A percentile compares a stretch with the other conserved stretches of the same genome.
Conservation (phyloP, 2,888 invertebrate genomes). For the Metacarcinus magister region DNA sequence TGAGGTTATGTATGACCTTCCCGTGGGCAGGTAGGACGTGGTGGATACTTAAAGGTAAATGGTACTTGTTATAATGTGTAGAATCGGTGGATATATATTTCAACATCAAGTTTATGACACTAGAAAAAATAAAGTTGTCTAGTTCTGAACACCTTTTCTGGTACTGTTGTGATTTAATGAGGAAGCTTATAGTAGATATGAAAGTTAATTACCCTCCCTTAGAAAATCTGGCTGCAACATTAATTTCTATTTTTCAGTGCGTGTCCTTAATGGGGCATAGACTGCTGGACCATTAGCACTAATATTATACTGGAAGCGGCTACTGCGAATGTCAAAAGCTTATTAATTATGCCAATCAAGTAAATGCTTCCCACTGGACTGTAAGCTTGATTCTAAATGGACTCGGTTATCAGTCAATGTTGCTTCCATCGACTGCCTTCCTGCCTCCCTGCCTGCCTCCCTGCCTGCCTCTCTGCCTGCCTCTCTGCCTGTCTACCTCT, state of each 20-base stretch:
- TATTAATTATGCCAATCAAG: slow-evolving; percentile 51
- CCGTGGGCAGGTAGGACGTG: neutral
- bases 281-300: slow-evolving; percentile 26
- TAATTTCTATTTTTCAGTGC: slow-evolving; percentile 30
- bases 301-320: slow-evolving; percentile 43
- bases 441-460: neutral
- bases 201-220: slow-evolving; percentile 47
- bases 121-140: neutral
- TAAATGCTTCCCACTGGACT: slow-evolving; percentile 44
- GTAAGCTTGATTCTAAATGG: slow-evolving; percentile 36
- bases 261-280: slow-evolving; percentile 32
- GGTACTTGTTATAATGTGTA: neutral
- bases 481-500: too few species aligned
- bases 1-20: neutral
- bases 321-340: slow-evolving; percentile 36
- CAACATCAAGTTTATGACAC: neutral
- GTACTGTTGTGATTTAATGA: slow-evolving; percentile 8
- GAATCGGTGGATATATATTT: neutral
- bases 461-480: too few species aligned
- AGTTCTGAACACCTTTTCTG: neutral
- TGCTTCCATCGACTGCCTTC: neutral
- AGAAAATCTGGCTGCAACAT: slow-evolving; percentile 38
- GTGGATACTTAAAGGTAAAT: neutral
- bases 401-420: slow-evolving; percentile 15
- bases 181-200: slow-evolving; percentile 46